Base-by-base conservation (phyloP, 2,888 invertebrate genomes). In the Dendrolimus houi region DNA sequence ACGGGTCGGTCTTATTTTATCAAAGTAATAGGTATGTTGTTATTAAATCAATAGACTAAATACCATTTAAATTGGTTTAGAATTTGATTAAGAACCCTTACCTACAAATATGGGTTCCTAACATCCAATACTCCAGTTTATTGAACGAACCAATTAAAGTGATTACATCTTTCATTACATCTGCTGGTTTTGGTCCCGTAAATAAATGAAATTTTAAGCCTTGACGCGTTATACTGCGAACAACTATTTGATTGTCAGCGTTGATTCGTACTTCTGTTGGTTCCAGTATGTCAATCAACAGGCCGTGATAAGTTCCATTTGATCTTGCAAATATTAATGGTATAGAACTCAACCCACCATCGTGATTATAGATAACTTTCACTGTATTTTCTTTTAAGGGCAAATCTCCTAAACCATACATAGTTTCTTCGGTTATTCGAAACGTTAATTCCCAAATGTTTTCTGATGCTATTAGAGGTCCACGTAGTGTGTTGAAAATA, bases 381-480 rank as follows among this genome's bases (percentile, higher is more conserved):
- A 74, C 72, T 0, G 77, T 80, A 13, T 75, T 76, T 52, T 63
- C 62, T 56, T 61, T 76, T 0, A 92, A 63, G 12, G 88, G 85
- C 57, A 92, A 79, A 66, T 91, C 86, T 17, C 92, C 93, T 1
- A 94, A 74, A 0, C 93, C 94, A 60, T 90, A 93, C 68, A 93
- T 80, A 0, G 83, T 75, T 57, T 88, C 86, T 17, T 91, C 81
- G 0, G 92, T 92, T 42, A 94, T 65, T 62, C 84, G 87, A 14
- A 94, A 83, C 0, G 91, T 82, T 67, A 93, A 86, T 73, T 94
- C 94, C 92, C 93, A 93, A 65, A 93, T 93, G 54, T 89, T 81
- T 29, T 92, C 77, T 0, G 93, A 92, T 2, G 92, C 91, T 59
- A 94, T 92, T 0, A 93, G 63, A 0, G 94, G 93, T 0, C 93